Evolutionary conservation across 1,140 invertebrate genomes (phyloP), one percentile per base, ranked within the genome.

Genomic region (Druon quercuslanigerum): DNA sequence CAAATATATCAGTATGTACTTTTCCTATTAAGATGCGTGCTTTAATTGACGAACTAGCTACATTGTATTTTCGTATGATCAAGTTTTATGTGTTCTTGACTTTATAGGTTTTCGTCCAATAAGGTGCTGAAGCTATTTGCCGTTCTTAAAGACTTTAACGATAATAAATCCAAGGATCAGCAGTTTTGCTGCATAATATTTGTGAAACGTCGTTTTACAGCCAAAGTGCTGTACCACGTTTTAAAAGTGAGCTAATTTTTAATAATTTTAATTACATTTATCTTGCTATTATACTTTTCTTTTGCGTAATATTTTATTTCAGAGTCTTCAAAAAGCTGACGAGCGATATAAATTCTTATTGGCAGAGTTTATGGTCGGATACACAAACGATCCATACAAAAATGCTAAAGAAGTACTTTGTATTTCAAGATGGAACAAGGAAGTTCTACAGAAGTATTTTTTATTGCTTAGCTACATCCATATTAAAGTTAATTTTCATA

Each of bases 171-270:
- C 0, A 75, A 81, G 1, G 85, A 92, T 33, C 66, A 84, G 76
- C 87, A 92, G 6, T 91, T 98, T n/a, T 95, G 94, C 82, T 95
- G 93, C 1, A 93, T 99, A 20, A 93, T 98, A 51, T 98, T 99
- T 92, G 96, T 97, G 0, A 91, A 96, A 86, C 92, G 95, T 79
- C 92, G 96, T 74, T 94, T 95, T 75, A 96, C 95, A 0, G 95
- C 96, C 0, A 95, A 96, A 90, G 91, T 96, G 12, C 86, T 99
- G 1, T 95, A 94, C 84, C 94, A 95, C 82, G 89, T 97, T 40
- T 87, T 98, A 1, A 93, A 95, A 82, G 94, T 94, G 88, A 88
- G 90, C 73, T 73, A n/a, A 9, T 16, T 46, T 0, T 11, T 0
- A 9, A 73, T 51, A 51, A 50, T 50, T 76, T 73, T 57, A 51